Conservation (phyloP, 2,888 invertebrate species). For the Acrocyrtus sp. region DNA sequence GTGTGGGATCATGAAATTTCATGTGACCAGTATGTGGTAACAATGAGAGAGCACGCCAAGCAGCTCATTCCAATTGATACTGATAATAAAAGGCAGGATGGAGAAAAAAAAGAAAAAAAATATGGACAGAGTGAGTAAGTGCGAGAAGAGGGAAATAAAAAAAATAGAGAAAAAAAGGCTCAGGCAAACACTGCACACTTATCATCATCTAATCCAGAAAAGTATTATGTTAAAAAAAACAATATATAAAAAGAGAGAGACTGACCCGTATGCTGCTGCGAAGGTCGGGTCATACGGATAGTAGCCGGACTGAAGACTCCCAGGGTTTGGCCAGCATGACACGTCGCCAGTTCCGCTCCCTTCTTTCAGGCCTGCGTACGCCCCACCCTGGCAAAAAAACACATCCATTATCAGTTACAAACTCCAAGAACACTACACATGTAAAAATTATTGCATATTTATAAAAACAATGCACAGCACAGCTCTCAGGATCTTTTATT, state of each 20-base stretch:
- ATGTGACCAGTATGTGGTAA: slow-evolving; percentile 62
- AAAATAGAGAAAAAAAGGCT: slow-evolving; percentile 9
- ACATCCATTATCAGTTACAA: slow-evolving; percentile 63
- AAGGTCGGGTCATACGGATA: slow-evolving; percentile 93
- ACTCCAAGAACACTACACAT: slow-evolving; percentile 49
- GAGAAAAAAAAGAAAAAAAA: slow-evolving; percentile 22
- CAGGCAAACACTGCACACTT: not conserved
- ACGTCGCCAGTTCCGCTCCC: slow-evolving; percentile 83
- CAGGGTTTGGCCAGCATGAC: slow-evolving; percentile 88
- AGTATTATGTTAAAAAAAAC: not conserved
- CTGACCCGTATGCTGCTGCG: slow-evolving; percentile 89
- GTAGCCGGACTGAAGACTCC: slow-evolving; percentile 82
- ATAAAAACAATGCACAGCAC: slow-evolving; percentile 28
- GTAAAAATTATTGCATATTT: slow-evolving; percentile 17
- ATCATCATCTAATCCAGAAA: slow-evolving; percentile 6
- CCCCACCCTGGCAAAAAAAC: slow-evolving; percentile 63
- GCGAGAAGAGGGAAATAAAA: slow-evolving; percentile 3
- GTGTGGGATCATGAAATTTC: slow-evolving; percentile 64
- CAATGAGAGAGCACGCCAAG: slow-evolving; percentile 32
- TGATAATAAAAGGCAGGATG: slow-evolving; percentile 3
- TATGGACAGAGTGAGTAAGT: no score
- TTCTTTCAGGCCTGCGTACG: slow-evolving; percentile 74
- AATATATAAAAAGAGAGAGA: slow-evolving; percentile 65
- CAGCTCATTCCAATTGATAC: slow-evolving; percentile 8
- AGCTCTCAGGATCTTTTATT: slow-evolving; percentile 16